These are phyloP conservation scores for Polia nebulosa DNA, from an alignment of 2,888 invertebrate species.

Conservation along the genomic window DNA sequence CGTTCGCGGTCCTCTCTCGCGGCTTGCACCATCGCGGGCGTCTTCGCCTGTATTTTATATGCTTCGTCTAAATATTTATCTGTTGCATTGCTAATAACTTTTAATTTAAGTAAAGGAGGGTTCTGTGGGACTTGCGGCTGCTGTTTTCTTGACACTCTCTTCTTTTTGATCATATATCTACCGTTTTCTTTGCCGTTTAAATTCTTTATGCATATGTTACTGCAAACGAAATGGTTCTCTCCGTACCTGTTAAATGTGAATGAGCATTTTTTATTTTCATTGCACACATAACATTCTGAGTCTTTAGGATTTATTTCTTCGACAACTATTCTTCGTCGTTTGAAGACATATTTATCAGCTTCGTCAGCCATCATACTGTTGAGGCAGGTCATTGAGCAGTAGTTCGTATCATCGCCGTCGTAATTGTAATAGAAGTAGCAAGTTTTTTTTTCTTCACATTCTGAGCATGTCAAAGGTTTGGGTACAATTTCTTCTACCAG, in stretches of 20 bases:
- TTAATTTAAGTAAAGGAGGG: slow-evolving; percentile 84
- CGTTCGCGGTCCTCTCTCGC: slow-evolving; percentile 91
- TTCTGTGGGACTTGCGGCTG: slow-evolving; percentile 57
- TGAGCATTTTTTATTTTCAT: slow-evolving; percentile 85
- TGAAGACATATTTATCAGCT: slow-evolving; percentile 89
- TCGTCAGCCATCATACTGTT: slow-evolving; percentile 90
- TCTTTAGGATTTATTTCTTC: slow-evolving; percentile 79
- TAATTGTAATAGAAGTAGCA: slow-evolving; percentile 88
- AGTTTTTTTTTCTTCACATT: slow-evolving; percentile 85
- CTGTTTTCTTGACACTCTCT: slow-evolving; percentile 66
- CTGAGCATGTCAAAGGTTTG: slow-evolving; percentile 78
- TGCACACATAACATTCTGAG: slow-evolving; percentile 87
- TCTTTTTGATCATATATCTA: slow-evolving; percentile 80
- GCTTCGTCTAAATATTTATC: slow-evolving; percentile 90
- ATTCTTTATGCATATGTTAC: slow-evolving; percentile 90
- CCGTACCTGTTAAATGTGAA: slow-evolving; percentile 89
- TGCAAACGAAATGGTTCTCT: slow-evolving; percentile 88
- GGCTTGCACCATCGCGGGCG: slow-evolving; percentile 90
- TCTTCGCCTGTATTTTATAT: slow-evolving; percentile 91
- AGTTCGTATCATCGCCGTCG: slow-evolving; percentile 87
- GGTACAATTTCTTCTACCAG: slow-evolving; percentile 84
- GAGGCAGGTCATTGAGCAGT: slow-evolving; percentile 90
- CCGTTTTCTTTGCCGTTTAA: slow-evolving; percentile 84
- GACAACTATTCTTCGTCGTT: slow-evolving; percentile 88
- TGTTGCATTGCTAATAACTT: slow-evolving; percentile 89